Base-by-base conservation (phyloP, 2,113 vertebrate genomes). In the Nannobrachium achirus region DNA sequence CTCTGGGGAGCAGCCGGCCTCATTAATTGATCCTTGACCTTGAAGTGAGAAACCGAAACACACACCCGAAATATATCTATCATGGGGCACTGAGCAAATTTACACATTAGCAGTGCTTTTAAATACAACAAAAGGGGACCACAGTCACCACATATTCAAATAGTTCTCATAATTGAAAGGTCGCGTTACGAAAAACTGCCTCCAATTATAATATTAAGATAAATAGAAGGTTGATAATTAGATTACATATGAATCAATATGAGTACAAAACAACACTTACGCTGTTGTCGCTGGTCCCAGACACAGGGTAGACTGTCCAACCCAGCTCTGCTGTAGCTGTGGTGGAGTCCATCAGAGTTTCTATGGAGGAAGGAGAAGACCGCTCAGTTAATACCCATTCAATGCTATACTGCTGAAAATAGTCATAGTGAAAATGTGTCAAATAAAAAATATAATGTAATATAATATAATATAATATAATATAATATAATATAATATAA, bases 301-400 rank as follows among this genome's bases (percentile, higher is more conserved):
- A 97, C 0, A 95, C 89, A 71, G 97, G 97, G 83, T 95, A 95
- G 56, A 98, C 97, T 0, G 93, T 98, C 98, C 98, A 99, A 82
- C 98, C 97, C 63, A 99, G 93, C 88, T 99, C 98, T 1, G 98
- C 97, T 0, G 98, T 99, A 0, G 98, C 98, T 0, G 97, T 98
- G 7, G 98, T 99, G 71, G 98, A 99, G 82, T 99, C 98, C 98
- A 99, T 99, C 84, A 99, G 89, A 0, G 93, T 99, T 92, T 99
- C 98, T 99, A 89, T 62, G 71, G 72, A 81, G 41, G 60, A 20
- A 16, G 64, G 16, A 19, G 62, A 72, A 66, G 52, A 72, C 25
- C 25, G 25, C 25, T 25, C 25, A 2, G 4, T 25, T 25, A 25
- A 25, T 25, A 25, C 25, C 25, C 25, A 25, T 25, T 2, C 25